Conservation (phyloP, 2,888 invertebrate genomes). For the Philereme vetulata region DNA sequence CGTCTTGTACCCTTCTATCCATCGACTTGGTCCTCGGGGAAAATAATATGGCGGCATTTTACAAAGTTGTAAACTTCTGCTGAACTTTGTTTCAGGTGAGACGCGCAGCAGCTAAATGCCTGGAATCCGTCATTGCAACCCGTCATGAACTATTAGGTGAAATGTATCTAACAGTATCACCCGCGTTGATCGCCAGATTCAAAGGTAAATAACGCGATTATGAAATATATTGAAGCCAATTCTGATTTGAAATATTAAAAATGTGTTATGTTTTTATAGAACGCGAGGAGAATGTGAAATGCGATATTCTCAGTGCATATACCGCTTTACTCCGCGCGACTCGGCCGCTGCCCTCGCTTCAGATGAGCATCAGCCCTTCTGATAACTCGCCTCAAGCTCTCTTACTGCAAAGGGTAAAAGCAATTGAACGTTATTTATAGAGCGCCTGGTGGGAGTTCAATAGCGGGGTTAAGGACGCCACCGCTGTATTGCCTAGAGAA, state of each 20-base stretch:
- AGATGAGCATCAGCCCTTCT: conserved; percentile 88
- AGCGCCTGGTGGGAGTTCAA: too few species aligned
- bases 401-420: conserved; percentile 78
- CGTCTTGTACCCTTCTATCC: too few species aligned
- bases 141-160: conserved; percentile 95
- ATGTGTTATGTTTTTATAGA: conserved; percentile 78
- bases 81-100: conserved; percentile 79
- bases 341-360: conserved; percentile 86
- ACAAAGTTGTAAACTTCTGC: too few species aligned
- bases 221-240: too few species aligned
- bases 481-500: too few species aligned
- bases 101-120: conserved; percentile 97
- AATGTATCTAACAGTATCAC: conserved; percentile 94
- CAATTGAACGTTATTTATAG: too few species aligned
- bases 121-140: conserved; percentile 97
- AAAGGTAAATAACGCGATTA: conserved; percentile 85
- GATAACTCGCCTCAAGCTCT: conserved; percentile 87
- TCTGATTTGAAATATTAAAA: too few species aligned
- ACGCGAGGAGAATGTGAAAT: conserved; percentile 99
- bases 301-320: conserved; percentile 98
- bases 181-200: conserved; percentile 95
- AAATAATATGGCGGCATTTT: too few species aligned
- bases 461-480: too few species aligned
- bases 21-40: too few species aligned
- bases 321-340: conserved; percentile 96